Conservation (phyloP, 2,888 invertebrate species). For the Campoplex capitator region DNA sequence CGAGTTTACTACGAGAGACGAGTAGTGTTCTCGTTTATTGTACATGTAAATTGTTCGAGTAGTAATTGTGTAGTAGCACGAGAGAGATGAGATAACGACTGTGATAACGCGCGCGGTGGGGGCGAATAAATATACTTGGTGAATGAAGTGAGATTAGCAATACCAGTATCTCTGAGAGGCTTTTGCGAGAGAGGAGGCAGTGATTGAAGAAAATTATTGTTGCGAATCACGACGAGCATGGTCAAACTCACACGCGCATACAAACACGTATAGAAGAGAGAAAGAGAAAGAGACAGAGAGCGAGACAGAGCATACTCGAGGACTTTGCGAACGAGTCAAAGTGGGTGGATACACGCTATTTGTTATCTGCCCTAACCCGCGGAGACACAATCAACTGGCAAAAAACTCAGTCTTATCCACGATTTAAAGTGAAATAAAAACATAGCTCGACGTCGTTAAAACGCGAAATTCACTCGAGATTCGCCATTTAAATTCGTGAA, state of each 20-base stretch:
- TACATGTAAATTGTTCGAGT: not conserved
- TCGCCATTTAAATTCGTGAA: not conserved
- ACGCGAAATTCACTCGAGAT: not conserved
- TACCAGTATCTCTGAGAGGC: constrained; percentile 8
- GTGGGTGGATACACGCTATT: constrained; percentile 52
- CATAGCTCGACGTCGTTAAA: not conserved
- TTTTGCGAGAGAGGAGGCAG: constrained; percentile 7
- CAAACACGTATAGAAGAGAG: not conserved
- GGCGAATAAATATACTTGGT: constrained; percentile 1
- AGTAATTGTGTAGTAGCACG: not conserved
- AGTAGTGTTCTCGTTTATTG: not conserved
- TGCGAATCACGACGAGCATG: constrained; percentile 50
- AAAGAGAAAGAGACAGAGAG: not conserved
- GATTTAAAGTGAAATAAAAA: not conserved
- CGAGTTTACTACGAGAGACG: constrained; percentile 35
- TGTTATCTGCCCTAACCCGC: constrained; percentile 14
- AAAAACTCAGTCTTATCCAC: constrained; percentile 1
- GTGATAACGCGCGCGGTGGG: constrained; percentile 36
- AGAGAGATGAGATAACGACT: not conserved
- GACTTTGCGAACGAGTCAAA: constrained; percentile 41
- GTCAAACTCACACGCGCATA: not conserved
- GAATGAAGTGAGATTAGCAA: constrained; percentile 59
- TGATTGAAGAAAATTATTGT: constrained; percentile 63
- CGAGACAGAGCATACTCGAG: constrained; percentile 9
- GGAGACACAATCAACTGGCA: constrained; percentile 2